These are phyloP conservation scores for Cheilosia scutellata DNA, from an alignment of 2,888 invertebrate species.

Conservation along the genomic window DNA sequence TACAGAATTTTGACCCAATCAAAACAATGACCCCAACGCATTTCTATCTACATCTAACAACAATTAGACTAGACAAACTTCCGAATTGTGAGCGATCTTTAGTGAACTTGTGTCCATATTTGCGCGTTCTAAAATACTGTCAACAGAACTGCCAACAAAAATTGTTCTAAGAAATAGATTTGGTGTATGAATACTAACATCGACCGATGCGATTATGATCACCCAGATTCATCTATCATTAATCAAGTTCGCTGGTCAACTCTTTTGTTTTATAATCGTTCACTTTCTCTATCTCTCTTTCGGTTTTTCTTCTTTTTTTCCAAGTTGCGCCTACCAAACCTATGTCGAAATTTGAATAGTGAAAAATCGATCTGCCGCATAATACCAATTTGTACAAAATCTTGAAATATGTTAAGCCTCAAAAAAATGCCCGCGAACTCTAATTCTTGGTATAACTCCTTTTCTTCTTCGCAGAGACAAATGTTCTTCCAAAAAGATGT, in stretches of 20 bases:
- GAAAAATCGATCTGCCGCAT: conserved; percentile 37
- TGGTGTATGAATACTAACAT: no score
- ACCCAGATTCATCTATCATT: conserved; percentile 21
- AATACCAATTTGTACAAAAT: conserved; percentile 46
- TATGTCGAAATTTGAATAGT: conserved; percentile 11
- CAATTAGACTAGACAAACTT: no score
- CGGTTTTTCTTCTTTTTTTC: no score
- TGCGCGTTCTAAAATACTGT: no score
- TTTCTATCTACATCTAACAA: no score
- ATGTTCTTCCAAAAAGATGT: conserved; percentile 63
- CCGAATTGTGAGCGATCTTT: no score
- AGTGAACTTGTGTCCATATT: no score
- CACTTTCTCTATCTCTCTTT: no score
- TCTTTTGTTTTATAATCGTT: conserved; percentile 48
- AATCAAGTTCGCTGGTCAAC: conserved; percentile 59
- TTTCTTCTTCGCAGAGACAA: conserved; percentile 33
- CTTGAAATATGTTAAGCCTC: conserved; percentile 43
- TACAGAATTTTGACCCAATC: no score
- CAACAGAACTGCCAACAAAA: no score
- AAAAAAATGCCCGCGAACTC: conserved; percentile 29
- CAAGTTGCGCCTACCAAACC: background rate
- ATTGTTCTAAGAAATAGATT: no score
- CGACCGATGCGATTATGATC: background rate
- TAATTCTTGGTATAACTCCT: conserved; percentile 24
- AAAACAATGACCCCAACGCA: no score